Evolutionary conservation across 2,797 vertebrate genomes (phyloP).

Genomic region (Caiman crocodilus): DNA sequence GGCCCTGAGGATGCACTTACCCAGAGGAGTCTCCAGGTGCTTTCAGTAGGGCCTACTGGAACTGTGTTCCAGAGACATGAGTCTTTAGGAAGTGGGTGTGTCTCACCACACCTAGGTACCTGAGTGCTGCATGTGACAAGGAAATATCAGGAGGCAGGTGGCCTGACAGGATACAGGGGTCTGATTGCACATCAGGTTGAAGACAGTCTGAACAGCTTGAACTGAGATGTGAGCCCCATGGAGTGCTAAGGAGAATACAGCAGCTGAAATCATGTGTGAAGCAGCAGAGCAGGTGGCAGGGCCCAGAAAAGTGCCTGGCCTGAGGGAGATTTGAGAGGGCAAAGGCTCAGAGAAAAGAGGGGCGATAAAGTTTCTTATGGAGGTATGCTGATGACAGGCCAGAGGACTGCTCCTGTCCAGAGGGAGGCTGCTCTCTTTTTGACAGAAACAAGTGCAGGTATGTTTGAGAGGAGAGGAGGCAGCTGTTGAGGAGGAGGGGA

Average conservation of each 20-base stretch:
- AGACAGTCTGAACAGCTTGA: constrained; percentile 14
- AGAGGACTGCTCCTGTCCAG: background rate
- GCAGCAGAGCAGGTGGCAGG: background rate
- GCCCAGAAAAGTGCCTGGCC: background rate
- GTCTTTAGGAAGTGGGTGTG: constrained; percentile 72
- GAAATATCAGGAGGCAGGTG: background rate
- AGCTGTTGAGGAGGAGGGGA: background rate
- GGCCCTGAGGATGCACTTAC: constrained; percentile 9
- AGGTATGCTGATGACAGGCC: background rate
- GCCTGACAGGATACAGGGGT: constrained; percentile 14
- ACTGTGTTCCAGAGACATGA: constrained; percentile 51
- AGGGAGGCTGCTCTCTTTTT: background rate
- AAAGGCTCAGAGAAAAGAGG: background rate
- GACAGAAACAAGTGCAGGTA: background rate
- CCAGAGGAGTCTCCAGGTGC: background rate
- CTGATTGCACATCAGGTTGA: constrained; percentile 38
- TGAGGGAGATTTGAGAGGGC: background rate
- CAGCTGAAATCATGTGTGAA: constrained; percentile 34
- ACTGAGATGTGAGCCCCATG: constrained; percentile 4
- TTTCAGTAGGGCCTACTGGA: background rate
- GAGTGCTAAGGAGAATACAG: constrained; percentile 13
- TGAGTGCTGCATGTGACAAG: background rate
- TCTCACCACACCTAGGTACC: background rate
- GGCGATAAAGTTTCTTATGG: too few relatives aligned
- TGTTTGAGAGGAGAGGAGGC: background rate